Base-by-base conservation (phyloP, 2,113 vertebrate genomes). In the Brachypteracias leptosomus region DNA sequence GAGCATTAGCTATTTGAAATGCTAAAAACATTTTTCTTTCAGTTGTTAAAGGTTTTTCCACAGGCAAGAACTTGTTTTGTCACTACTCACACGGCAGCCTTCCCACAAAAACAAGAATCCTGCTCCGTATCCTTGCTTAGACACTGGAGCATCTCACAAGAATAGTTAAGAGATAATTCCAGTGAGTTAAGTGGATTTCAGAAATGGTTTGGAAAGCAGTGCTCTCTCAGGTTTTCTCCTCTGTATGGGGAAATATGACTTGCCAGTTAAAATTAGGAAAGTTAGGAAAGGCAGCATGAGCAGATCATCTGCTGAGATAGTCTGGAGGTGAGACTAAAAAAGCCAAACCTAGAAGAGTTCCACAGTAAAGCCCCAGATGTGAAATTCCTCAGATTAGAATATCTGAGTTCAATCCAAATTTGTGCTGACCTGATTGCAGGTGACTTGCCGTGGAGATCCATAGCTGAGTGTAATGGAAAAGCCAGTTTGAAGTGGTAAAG, bases 1-100 rank as follows among this genome's bases (percentile, higher is more conserved):
- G 42, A 93, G 95, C 92, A 90, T 93, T 83, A 96, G 92, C 88
- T 91, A 88, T 94, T 91, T 96, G 88, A 96, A 96, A 95, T 92
- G 95, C 94, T 95, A 93, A 94, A 42, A 94, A 83, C 76, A 47
- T 81, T 91, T 92, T 91, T 94, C 75, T 93, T 95, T 83, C 78
- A 40, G 88, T 91, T 81, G 66, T 89, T 81, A 57, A 76, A 71
- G 79, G 67, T 84, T 80, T 93, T 84, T 93, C 95, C 83, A 72
- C 76, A 35, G 91, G 95, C 95, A 81, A 93, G 49, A 88, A 40
- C 46, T 88, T 96, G 89, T 92, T 96, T n/a, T 96, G 95, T 92
- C 75, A 54, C 92, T 89, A n/a, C 54, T 89, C 88, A 73, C 87
- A 38, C 1, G 5, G 76, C 76, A 92, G 79, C 42, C 47, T 75